phyloP scores from a whole-genome alignment of 2,888 invertebrate genomes.

The Nemapogon koenigi region DNA sequence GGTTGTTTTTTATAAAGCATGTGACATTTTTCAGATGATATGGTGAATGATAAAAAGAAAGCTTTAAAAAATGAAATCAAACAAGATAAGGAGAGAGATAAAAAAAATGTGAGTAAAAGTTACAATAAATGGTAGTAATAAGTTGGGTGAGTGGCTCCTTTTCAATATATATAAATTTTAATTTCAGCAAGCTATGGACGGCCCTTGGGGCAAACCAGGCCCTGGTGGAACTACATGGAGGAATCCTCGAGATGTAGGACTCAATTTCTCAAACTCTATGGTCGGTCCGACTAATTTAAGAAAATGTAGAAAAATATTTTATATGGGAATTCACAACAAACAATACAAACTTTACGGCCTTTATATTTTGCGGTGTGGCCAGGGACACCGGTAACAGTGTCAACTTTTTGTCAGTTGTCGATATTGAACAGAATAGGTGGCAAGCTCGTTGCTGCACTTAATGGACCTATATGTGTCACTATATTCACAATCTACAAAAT shows the following conservation, averaged over 20 bases:
- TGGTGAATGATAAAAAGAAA: constrained; percentile 62
- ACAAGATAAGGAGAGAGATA: constrained; percentile 51
- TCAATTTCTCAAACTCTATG: constrained; percentile 80
- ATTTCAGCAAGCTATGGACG: constrained; percentile 46
- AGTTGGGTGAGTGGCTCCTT: background rate
- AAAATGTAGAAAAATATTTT: background rate
- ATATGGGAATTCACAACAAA: no score
- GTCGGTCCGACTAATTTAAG: constrained; percentile 41
- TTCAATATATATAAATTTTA: constrained; percentile 12
- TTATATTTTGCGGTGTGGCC: no score
- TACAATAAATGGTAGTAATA: background rate
- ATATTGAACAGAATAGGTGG: no score
- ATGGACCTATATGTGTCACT: no score
- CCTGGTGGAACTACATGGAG: constrained; percentile 79
- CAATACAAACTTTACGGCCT: no score
- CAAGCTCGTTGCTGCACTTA: no score
- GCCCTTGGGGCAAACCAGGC: constrained; percentile 73
- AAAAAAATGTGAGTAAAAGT: constrained; percentile 58
- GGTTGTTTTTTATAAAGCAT: no score
- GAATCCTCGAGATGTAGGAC: constrained; percentile 73
- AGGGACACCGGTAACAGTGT: no score
- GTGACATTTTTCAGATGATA: constrained; percentile 65
- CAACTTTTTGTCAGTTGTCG: no score
- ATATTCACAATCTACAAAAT: no score
- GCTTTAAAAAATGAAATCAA: constrained; percentile 51